phyloP scores from a whole-genome alignment of 2,888 invertebrate species.

The Ormyrus rosae region DNA sequence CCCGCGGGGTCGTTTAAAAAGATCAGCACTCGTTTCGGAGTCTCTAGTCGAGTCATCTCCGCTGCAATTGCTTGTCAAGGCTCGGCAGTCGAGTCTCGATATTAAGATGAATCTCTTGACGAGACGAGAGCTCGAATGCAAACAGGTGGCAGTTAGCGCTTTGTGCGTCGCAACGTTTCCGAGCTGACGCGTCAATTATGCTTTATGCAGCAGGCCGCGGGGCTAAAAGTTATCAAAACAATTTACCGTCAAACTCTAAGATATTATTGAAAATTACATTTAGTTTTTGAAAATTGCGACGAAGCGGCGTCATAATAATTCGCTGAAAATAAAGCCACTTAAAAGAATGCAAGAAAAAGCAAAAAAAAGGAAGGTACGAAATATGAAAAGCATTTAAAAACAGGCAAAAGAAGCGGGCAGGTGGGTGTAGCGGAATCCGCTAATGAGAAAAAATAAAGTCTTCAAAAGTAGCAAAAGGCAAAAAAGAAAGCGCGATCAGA shows the following conservation, averaged over 20 bases:
- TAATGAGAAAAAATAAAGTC: neutral
- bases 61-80: no score
- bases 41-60: no score
- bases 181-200: conserved; percentile 20
- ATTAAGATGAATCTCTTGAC: conserved; percentile 66
- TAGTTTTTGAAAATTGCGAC: no score
- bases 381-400: neutral
- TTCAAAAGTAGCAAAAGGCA: conserved; percentile 44
- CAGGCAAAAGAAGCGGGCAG: neutral
- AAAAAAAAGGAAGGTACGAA: conserved; percentile 23
- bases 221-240: no score
- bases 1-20: no score
- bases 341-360: conserved; percentile 6
- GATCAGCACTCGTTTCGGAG: no score
- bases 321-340: neutral
- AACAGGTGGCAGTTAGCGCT: conserved; percentile 36
- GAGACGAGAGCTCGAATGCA: conserved; percentile 59
- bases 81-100: conserved; percentile 49
- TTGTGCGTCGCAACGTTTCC: neutral
- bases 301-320: no score
- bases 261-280: no score
- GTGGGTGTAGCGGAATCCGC: no score
- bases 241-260: no score
- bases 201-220: neutral
- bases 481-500: conserved; percentile 44